These are phyloP conservation scores for Zaprionus obscuricornis DNA, from an alignment of 2,888 invertebrate genomes.

Conservation along the genomic window DNA sequence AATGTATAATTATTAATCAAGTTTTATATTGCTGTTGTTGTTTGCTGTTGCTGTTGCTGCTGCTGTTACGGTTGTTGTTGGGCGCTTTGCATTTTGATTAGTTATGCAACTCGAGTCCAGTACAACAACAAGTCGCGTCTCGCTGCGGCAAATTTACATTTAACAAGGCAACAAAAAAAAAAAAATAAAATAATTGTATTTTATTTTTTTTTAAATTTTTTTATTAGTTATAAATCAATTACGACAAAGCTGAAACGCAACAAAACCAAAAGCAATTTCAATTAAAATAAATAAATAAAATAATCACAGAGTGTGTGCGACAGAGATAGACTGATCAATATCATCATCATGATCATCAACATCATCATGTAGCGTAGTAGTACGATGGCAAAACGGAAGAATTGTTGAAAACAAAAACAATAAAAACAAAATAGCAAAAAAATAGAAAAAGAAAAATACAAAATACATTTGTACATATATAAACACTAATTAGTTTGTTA, in stretches of 20 bases:
- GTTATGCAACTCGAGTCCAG: slow-evolving; percentile 62
- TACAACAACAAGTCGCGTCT: too few species aligned
- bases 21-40: slow-evolving; percentile 15
- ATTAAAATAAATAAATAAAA: slow-evolving; percentile 61
- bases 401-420: slow-evolving; percentile 1
- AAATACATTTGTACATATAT: slow-evolving; percentile 45
- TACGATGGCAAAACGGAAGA: too few species aligned
- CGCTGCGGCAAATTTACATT: slow-evolving; percentile 64
- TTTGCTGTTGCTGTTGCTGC: slow-evolving; percentile 25
- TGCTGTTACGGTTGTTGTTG: slow-evolving; percentile 14
- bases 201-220: slow-evolving; percentile 34
- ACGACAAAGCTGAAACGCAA: slow-evolving; percentile 41
- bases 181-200: too few species aligned
- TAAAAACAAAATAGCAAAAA: slow-evolving; percentile 53
- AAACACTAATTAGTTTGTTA: slow-evolving; percentile 74
- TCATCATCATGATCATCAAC: too few species aligned
- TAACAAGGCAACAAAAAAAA: slow-evolving; percentile 53
- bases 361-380: too few species aligned
- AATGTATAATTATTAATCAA: slow-evolving; percentile 56
- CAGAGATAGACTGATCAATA: slow-evolving; percentile 8
- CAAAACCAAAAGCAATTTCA: slow-evolving; percentile 60
- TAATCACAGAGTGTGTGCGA: slow-evolving; percentile 13
- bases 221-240: slow-evolving; percentile 78
- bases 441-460: slow-evolving; percentile 8
- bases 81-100: slow-evolving; percentile 54